These are phyloP conservation scores for Anguilla obscura DNA, from an alignment of 2,797 vertebrate genomes.

Conservation along the genomic window DNA sequence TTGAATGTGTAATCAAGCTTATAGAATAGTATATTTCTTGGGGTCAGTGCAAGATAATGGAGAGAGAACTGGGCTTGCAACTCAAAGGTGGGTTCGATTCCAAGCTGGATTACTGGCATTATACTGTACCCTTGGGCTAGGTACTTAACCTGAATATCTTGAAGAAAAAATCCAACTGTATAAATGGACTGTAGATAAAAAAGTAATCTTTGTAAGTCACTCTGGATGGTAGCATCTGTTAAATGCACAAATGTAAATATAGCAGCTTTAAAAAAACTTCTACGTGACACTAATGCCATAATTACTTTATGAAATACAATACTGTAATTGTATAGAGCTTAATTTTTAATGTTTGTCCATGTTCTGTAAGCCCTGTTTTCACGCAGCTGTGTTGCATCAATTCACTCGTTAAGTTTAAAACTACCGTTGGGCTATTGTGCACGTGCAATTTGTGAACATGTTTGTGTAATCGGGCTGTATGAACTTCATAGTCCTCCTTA, in stretches of 20 bases:
- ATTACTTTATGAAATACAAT: neutral
- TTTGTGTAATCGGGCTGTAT: neutral
- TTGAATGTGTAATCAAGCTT: neutral
- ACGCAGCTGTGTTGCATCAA: neutral
- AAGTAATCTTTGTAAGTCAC: too few relatives aligned
- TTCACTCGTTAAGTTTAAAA: neutral
- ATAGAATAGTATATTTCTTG: neutral
- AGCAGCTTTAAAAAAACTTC: neutral
- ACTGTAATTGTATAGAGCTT: neutral
- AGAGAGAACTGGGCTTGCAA: neutral
- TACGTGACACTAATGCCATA: neutral
- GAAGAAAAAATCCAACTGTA: too few relatives aligned
- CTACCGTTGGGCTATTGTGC: neutral
- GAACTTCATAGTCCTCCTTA: neutral
- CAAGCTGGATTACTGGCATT: too few relatives aligned
- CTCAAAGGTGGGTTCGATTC: neutral
- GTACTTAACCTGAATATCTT: too few relatives aligned
- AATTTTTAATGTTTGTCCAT: neutral
- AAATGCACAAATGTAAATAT: neutral
- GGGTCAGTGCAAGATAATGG: neutral
- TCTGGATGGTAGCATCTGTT: too few relatives aligned
- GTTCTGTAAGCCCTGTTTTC: neutral
- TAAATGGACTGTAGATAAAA: too few relatives aligned
- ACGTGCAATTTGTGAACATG: neutral
- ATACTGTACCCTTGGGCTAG: too few relatives aligned